Evolutionary conservation across 2,797 vertebrate species (phyloP).

Genomic region (Sternarchorhynchus goeldii): DNA sequence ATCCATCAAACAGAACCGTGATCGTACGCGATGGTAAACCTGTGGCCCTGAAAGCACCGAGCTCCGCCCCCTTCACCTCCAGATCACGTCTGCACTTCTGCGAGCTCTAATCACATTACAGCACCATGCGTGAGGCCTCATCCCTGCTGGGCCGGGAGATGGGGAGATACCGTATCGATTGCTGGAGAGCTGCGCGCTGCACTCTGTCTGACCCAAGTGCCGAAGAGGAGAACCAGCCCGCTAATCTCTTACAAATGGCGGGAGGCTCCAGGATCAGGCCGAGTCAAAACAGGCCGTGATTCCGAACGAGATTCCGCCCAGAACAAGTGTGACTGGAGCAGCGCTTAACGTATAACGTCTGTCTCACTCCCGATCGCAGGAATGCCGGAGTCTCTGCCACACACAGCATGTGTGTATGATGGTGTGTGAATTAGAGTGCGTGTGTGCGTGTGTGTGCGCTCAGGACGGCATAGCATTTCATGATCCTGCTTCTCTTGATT

Average conservation of each 20-base stretch:
- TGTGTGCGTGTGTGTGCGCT: too few relatives aligned
- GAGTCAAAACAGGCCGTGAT: constrained; percentile 78
- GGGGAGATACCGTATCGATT: constrained; percentile 64
- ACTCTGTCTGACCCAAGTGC: constrained; percentile 74
- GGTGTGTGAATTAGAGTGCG: background rate
- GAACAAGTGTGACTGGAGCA: constrained; percentile 64
- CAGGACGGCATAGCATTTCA: too few relatives aligned
- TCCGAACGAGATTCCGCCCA: constrained; percentile 63
- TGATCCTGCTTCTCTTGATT: too few relatives aligned
- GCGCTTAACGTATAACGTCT: constrained; percentile 80
- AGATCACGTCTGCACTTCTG: constrained; percentile 23
- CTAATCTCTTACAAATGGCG: constrained; percentile 83
- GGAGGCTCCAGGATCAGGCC: constrained; percentile 74
- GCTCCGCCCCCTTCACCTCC: background rate
- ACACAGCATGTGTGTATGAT: background rate
- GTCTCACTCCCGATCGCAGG: constrained; percentile 65
- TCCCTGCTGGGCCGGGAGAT: constrained; percentile 53
- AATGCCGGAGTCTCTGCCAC: constrained; percentile 39
- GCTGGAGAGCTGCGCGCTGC: constrained; percentile 47
- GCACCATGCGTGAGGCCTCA: background rate
- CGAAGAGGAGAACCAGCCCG: constrained; percentile 66
- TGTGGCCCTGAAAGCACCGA: constrained; percentile 13
- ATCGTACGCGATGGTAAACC: background rate
- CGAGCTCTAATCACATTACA: constrained; percentile 70
- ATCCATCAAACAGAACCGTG: constrained; percentile 37